Conservation (phyloP, 2,888 invertebrate species). For the Cactoblastis cactorum region DNA sequence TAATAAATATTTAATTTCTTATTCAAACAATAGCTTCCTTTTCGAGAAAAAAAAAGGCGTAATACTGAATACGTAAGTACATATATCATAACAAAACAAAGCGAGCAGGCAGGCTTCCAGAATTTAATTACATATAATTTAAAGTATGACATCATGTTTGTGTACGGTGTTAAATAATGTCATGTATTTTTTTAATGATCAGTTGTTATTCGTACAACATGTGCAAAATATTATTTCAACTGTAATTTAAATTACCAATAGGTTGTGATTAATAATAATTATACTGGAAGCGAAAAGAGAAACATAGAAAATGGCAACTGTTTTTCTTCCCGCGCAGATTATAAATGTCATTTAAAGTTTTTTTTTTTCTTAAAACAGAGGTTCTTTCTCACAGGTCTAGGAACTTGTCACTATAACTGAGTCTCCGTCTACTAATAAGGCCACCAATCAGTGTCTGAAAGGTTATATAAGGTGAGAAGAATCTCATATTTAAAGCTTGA, state of each 20-base stretch:
- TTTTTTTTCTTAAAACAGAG: no score
- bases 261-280: no score
- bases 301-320: no score
- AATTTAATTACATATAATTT: conserved; percentile 19
- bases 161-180: not conserved
- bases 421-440: no score
- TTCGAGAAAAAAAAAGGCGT: conserved; percentile 10
- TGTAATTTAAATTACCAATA: not conserved
- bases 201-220: not conserved
- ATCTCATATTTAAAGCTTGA: no score
- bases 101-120: conserved; percentile 3
- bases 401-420: no score
- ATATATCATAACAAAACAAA: conserved; percentile 18
- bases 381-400: no score
- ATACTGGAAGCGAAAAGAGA: no score
- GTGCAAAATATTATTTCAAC: not conserved
- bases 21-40: conserved; percentile 6
- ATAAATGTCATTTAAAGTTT: no score
- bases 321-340: no score
- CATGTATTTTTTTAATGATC: not conserved
- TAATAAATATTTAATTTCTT: conserved; percentile 3
- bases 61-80: conserved; percentile 12
- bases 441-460: no score
- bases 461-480: no score
- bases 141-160: conserved; percentile 22